phyloP scores from a whole-genome alignment of 2,888 invertebrate species.

The Disparrhopalites patrizii region DNA sequence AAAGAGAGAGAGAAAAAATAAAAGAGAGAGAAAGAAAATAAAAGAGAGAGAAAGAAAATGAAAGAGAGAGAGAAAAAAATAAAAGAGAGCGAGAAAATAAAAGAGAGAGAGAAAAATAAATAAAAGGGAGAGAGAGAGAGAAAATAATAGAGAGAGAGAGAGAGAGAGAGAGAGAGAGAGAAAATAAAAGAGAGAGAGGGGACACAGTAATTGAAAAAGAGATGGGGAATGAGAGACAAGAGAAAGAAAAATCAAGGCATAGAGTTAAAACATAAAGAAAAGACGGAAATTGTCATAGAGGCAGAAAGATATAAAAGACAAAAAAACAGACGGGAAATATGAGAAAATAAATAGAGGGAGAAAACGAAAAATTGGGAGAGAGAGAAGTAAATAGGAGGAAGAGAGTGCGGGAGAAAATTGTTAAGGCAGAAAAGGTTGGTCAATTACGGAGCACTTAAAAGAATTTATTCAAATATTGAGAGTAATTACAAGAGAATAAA shows the following conservation, averaged over 20 bases:
- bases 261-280: no score
- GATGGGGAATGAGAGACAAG: not conserved
- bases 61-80: not conserved
- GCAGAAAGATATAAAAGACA: no score
- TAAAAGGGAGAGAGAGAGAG: not conserved
- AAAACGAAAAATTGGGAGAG: no score
- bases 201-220: not conserved
- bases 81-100: no score
- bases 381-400: not conserved
- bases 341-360: no score
- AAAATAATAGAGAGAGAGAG: no score
- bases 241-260: not conserved
- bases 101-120: not conserved
- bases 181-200: not conserved
- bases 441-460: conserved; percentile 2
- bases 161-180: no score
- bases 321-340: no score
- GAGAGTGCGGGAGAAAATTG: not conserved
- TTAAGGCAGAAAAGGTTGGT: not conserved
- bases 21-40: no score
- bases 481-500: conserved; percentile 3
- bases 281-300: no score
- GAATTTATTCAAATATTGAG: conserved; percentile 1
- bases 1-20: no score
- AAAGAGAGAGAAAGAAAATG: no score